phyloP scores from a whole-genome alignment of 2,888 invertebrate genomes.

The Stenolophus ochropezus region DNA sequence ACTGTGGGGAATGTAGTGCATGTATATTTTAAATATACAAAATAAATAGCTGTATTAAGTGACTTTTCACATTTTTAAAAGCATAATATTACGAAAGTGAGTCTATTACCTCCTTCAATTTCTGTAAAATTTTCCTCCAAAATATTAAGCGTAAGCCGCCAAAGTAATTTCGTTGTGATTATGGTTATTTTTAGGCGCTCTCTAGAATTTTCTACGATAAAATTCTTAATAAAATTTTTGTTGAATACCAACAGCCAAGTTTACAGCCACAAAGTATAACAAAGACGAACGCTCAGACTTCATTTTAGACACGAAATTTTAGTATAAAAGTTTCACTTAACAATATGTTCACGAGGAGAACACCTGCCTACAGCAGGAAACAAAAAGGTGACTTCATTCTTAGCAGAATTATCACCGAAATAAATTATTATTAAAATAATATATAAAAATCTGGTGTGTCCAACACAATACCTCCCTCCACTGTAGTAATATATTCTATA shows the following conservation, averaged over 20 bases:
- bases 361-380: conserved; percentile 4
- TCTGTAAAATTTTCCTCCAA: too few species aligned
- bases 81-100: too few species aligned
- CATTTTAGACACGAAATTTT: conserved; percentile 25
- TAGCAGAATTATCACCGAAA: background rate
- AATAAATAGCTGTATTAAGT: too few species aligned
- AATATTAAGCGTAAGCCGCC: too few species aligned
- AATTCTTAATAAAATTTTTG: background rate
- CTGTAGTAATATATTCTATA: too few species aligned
- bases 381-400: background rate
- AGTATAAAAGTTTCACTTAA: conserved; percentile 18
- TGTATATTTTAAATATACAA: too few species aligned
- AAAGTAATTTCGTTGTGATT: too few species aligned
- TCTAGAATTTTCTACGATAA: background rate
- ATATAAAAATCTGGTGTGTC: background rate
- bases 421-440: background rate
- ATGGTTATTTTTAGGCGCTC: background rate
- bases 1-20: too few species aligned
- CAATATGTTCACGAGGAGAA: conserved; percentile 11
- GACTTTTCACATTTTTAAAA: too few species aligned
- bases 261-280: background rate
- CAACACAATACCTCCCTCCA: too few species aligned
- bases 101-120: too few species aligned
- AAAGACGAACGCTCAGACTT: background rate
- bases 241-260: background rate